phyloP scores from a whole-genome alignment of 2,888 invertebrate genomes.

The Tyria jacobaeae region DNA sequence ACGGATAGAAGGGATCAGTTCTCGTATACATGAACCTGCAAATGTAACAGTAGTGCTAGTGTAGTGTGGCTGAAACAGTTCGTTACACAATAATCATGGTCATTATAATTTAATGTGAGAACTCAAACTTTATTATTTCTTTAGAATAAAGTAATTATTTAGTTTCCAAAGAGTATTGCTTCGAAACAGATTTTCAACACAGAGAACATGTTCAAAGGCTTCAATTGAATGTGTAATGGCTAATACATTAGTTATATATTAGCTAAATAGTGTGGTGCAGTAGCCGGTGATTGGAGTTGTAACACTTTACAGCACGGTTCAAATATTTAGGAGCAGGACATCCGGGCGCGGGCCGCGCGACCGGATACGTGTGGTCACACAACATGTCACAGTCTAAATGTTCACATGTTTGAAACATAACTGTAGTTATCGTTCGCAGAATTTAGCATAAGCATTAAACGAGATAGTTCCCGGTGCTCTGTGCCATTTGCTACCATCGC shows the following conservation, averaged over 20 bases:
- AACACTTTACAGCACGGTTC: constrained; percentile 1
- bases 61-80: neutral
- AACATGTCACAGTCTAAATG: constrained; percentile 5
- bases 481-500: constrained; percentile 1
- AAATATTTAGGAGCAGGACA: constrained; percentile 18
- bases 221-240: neutral
- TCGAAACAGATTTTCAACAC: neutral
- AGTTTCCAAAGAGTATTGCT: neutral
- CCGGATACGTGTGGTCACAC: constrained; percentile 8
- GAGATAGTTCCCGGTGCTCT: neutral
- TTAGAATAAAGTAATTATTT: too few relatives aligned
- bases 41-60: too few relatives aligned
- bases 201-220: neutral
- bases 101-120: too few relatives aligned
- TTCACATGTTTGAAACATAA: constrained; percentile 11
- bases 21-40: constrained; percentile 9
- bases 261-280: neutral
- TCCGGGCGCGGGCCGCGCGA: constrained; percentile 6
- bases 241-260: neutral
- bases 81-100: too few relatives aligned
- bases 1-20: constrained; percentile 2
- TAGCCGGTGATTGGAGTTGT: neutral
- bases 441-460: constrained; percentile 12
- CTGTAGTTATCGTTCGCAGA: constrained; percentile 3
- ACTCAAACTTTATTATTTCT: too few relatives aligned